Evolutionary conservation across 2,113 vertebrate genomes (phyloP).

Genomic region (Plotosus lineatus): DNA sequence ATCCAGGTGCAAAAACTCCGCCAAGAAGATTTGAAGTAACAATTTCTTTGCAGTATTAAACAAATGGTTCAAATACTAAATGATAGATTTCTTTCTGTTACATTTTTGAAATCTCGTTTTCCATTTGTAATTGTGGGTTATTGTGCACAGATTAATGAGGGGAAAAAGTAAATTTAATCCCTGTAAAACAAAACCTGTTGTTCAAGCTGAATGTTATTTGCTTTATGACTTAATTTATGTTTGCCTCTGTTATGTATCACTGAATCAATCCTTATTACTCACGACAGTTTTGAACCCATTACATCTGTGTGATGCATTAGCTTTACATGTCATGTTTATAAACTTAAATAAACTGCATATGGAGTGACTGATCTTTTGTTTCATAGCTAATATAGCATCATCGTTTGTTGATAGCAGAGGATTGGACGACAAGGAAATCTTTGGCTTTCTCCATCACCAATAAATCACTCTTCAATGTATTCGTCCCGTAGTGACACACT

Average conservation of each 20-base stretch:
- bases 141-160: background rate
- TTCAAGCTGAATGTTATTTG: constrained; percentile 11
- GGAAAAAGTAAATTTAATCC: background rate
- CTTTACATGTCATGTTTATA: background rate
- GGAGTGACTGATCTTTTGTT: background rate
- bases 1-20: background rate
- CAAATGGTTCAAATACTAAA: background rate
- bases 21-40: background rate
- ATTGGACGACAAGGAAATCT: background rate
- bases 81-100: background rate
- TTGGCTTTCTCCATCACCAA: background rate
- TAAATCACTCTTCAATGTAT: constrained; percentile 13
- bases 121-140: background rate
- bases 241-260: constrained; percentile 20
- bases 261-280: background rate
- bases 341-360: constrained; percentile 5
- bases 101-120: background rate
- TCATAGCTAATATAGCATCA: background rate
- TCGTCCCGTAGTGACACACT: constrained; percentile 7
- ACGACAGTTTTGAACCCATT: constrained; percentile 16
- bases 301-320: background rate
- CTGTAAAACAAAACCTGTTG: background rate
- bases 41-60: background rate
- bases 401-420: background rate
- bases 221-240: background rate